Percentiles rank a stretch among this genome's conserved stretches.
phyloP scores from a whole-genome alignment of 2,888 invertebrate species.

The Drosophila bunnanda region DNA sequence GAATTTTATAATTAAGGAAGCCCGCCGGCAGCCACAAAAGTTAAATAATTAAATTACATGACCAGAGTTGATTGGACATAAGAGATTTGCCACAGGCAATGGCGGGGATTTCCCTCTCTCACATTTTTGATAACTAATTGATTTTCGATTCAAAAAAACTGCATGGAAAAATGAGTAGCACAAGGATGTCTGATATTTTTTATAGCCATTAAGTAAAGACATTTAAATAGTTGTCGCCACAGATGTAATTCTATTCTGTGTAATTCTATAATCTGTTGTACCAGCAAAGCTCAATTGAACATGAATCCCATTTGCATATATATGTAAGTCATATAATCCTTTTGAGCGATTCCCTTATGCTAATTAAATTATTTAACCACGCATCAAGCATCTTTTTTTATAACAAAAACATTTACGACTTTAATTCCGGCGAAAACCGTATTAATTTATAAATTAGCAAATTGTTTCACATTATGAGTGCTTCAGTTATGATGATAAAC shows the following conservation, averaged over 20 bases:
- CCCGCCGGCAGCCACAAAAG: neutral
- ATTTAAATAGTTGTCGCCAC: neutral
- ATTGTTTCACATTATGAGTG: neutral
- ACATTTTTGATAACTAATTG: slow-evolving; percentile 6
- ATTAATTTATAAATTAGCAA: slow-evolving; percentile 1
- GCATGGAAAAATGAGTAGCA: neutral
- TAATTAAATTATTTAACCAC: slow-evolving; percentile 2
- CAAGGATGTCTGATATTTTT: slow-evolving; percentile 10
- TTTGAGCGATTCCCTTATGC: slow-evolving; percentile 3
- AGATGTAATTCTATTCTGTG: neutral
- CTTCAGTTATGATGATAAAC: neutral
- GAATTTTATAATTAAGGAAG: slow-evolving; percentile 27
- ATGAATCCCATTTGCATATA: neutral
- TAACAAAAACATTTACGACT: neutral
- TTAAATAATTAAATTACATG: slow-evolving; percentile 9
- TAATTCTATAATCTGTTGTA: no score
- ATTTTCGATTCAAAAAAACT: neutral
- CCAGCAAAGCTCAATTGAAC: slow-evolving; percentile 24
- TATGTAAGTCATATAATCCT: slow-evolving; percentile 2
- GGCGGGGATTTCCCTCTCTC: neutral
- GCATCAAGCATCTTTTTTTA: neutral
- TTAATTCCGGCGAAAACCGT: neutral
- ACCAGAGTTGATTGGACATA: slow-evolving; percentile 12
- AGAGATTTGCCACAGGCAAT: neutral
- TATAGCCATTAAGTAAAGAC: neutral